Percentiles rank a stretch among this genome's conserved stretches.
These are phyloP conservation scores for Anser brachyrhynchus DNA, from an alignment of 2,113 vertebrate genomes.

Conservation along the genomic window DNA sequence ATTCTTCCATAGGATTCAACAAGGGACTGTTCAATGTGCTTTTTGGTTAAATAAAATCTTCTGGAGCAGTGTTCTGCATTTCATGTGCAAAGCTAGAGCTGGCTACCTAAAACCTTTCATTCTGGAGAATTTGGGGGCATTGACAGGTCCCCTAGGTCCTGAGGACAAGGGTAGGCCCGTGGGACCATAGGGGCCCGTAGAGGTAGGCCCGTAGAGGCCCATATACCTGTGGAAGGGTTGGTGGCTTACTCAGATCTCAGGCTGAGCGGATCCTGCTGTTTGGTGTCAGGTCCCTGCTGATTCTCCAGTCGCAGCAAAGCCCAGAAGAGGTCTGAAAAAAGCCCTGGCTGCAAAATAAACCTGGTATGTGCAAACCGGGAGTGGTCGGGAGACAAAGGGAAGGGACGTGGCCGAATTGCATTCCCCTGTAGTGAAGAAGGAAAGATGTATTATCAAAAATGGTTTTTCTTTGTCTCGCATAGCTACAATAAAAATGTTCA, in stretches of 20 bases:
- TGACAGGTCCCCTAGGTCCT: neutral
- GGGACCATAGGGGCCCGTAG: too few relatives aligned
- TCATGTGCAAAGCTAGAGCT: neutral
- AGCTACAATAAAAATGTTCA: neutral
- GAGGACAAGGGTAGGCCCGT: neutral
- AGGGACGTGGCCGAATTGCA: neutral
- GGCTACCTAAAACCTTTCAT: neutral
- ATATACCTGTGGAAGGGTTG: neutral
- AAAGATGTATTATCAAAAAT: neutral
- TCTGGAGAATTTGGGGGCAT: neutral
- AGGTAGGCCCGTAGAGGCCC: too few relatives aligned
- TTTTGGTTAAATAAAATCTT: neutral
- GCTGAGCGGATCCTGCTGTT: neutral
- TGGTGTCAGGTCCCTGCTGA: fast-evolving
- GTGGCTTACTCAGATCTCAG: too few relatives aligned
- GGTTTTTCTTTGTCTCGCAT: neutral
- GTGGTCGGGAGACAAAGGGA: neutral
- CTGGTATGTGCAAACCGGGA: neutral
- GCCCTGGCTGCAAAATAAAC: neutral
- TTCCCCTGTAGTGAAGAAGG: neutral
- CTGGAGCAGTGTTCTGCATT: neutral
- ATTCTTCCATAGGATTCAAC: neutral
- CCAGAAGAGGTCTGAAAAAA: neutral
- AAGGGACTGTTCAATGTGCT: neutral
- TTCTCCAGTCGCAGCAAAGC: neutral